Conservation (phyloP, 1,140 invertebrate genomes). For the Nautilus pompilius region DNA sequence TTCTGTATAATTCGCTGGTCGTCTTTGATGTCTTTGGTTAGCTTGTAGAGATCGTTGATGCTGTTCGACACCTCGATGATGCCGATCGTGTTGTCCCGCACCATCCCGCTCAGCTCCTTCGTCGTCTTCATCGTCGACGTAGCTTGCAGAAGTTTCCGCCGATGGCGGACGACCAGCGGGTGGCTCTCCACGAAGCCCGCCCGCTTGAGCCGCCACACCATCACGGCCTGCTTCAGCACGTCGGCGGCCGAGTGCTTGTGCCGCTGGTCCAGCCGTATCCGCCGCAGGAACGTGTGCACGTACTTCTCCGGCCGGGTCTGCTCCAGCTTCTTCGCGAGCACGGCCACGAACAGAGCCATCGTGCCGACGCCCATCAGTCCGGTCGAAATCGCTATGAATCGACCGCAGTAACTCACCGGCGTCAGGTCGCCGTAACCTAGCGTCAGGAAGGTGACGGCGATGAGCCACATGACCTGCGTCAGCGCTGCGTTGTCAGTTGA, state of each 20-base stretch:
- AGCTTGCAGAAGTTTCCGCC: conserved; percentile 31
- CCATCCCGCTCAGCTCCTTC: conserved; percentile 4
- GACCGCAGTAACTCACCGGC: conserved; percentile 47
- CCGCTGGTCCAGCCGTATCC: conserved; percentile 29
- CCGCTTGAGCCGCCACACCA: conserved; percentile 24
- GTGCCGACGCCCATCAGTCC: conserved; percentile 45
- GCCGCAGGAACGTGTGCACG: conserved; percentile 34
- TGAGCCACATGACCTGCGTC: conserved; percentile 47
- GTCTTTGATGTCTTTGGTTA: not conserved
- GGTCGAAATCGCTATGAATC: conserved; percentile 44
- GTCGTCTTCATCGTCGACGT: conserved; percentile 33
- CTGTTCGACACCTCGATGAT: conserved; percentile 4
- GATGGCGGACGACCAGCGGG: conserved; percentile 23
- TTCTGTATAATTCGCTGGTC: not conserved
- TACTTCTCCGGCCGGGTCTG: conserved; percentile 34
- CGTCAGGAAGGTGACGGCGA: conserved; percentile 53
- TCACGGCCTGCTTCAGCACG: conserved; percentile 30
- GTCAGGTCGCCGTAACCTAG: conserved; percentile 53
- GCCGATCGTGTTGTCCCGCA: not conserved
- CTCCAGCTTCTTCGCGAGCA: conserved; percentile 35
- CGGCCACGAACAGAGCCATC: conserved; percentile 47
- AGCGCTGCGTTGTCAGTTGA: conserved; percentile 12
- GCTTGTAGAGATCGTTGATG: not conserved
- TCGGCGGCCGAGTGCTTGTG: conserved; percentile 32
- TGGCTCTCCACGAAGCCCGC: conserved; percentile 14